These are phyloP conservation scores for Brassicogethes aeneus DNA, from an alignment of 2,888 invertebrate genomes.

Conservation along the genomic window DNA sequence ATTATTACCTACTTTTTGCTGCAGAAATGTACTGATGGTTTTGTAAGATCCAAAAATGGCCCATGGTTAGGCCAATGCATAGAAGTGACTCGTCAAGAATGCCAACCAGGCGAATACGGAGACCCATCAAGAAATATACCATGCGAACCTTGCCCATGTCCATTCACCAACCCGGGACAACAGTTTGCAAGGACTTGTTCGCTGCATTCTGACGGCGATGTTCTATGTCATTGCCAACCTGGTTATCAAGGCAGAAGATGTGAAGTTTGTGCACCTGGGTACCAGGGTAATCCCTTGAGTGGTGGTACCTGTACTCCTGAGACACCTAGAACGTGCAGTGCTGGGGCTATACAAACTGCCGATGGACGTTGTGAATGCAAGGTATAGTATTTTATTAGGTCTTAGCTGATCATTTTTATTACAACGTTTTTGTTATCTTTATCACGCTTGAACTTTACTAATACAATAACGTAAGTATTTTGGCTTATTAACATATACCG, in stretches of 20 bases:
- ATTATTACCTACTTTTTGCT: not conserved
- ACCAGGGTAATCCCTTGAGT: conserved; percentile 69
- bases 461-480: too few relatives aligned
- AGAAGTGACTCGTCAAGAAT: conserved; percentile 42
- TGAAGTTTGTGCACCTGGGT: conserved; percentile 69
- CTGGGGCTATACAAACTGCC: conserved; percentile 45
- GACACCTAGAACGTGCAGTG: conserved; percentile 50
- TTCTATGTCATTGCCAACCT: conserved; percentile 71
- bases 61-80: conserved; percentile 75
- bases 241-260: conserved; percentile 74
- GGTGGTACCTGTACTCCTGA: conserved; percentile 63
- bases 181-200: conserved; percentile 78
- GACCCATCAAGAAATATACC: conserved; percentile 68
- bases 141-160: conserved; percentile 78
- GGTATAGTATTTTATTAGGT: conserved; percentile 46
- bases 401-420: too few relatives aligned
- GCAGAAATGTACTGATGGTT: conserved; percentile 75
- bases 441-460: too few relatives aligned
- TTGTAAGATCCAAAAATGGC: conserved; percentile 60
- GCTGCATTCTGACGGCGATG: conserved; percentile 61
- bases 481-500: too few relatives aligned
- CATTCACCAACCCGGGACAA: conserved; percentile 66
- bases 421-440: too few relatives aligned
- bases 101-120: conserved; percentile 72
- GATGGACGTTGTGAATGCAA: conserved; percentile 59